Evolutionary conservation across 2,797 vertebrate genomes (phyloP).

Genomic region (Uromys caudimaculatus): DNA sequence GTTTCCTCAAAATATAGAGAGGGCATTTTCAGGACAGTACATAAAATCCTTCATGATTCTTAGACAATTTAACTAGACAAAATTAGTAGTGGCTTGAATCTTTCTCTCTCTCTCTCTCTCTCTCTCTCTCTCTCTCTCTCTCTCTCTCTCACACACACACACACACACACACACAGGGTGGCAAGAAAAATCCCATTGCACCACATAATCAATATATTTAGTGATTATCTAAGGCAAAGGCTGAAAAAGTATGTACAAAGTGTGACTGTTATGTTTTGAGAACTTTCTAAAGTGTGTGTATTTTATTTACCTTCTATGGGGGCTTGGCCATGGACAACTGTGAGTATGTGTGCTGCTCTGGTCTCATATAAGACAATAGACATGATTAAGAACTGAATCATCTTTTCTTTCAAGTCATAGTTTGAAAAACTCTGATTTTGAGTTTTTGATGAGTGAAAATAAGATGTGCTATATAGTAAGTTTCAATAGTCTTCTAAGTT

Average conservation of each 20-base stretch:
- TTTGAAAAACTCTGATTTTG: background rate
- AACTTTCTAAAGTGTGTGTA: background rate
- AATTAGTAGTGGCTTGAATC: background rate
- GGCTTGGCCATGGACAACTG: background rate
- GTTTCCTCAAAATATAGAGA: conserved; percentile 13
- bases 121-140: background rate
- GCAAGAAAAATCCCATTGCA: background rate
- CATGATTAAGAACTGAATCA: background rate
- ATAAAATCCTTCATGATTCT: conserved; percentile 50
- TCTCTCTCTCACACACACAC: background rate
- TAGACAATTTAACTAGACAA: conserved; percentile 41
- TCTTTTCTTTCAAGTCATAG: background rate
- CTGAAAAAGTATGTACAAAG: background rate
- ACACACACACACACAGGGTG: background rate
- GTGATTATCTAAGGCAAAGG: background rate
- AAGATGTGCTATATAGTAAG: background rate
- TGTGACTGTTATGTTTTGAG: background rate
- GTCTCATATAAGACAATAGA: background rate
- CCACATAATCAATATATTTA: background rate
- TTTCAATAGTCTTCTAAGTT: conserved; percentile 28
- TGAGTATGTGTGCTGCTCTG: background rate
- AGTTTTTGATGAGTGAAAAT: background rate
- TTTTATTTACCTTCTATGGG: background rate
- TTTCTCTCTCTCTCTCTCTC: background rate
- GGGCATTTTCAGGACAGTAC: conserved; percentile 53